Conservation (phyloP, 2,113 vertebrate species). For the Pelvicachromis taeniatus region DNA sequence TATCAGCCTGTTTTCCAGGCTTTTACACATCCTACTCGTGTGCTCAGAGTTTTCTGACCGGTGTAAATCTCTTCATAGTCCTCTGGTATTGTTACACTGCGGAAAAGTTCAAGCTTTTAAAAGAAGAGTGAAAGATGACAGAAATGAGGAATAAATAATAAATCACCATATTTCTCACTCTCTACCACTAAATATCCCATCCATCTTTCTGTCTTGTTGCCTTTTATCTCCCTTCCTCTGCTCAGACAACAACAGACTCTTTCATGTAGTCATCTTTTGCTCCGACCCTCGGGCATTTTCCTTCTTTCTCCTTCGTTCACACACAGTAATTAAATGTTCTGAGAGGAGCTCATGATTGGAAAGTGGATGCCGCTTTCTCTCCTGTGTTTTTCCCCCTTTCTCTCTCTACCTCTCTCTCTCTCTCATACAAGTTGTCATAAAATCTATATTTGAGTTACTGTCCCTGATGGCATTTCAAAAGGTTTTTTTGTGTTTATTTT, state of each 20-base stretch:
- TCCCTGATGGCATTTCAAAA: neutral
- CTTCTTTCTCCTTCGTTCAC: constrained; percentile 59
- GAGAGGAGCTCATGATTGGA: constrained; percentile 66
- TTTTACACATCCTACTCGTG: neutral
- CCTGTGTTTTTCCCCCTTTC: neutral
- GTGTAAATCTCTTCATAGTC: neutral
- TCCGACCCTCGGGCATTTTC: constrained; percentile 48
- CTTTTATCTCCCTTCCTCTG: constrained; percentile 61
- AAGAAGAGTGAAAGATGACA: neutral
- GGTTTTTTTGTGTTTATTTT: neutral
- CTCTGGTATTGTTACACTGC: neutral
- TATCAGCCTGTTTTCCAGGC: neutral
- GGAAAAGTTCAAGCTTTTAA: neutral
- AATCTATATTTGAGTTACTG: neutral
- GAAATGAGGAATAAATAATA: neutral
- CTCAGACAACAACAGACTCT: constrained; percentile 65
- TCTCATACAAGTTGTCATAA: neutral
- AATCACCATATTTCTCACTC: constrained; percentile 37
- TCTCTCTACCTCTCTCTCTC: neutral
- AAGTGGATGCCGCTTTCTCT: constrained; percentile 31
- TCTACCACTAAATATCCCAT: constrained; percentile 36
- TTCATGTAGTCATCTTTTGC: constrained; percentile 66
- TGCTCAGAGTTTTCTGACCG: neutral
- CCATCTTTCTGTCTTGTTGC: constrained; percentile 52
- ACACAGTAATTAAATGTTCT: constrained; percentile 72